These are phyloP conservation scores for Pogona vitticeps DNA, from an alignment of 2,113 vertebrate species.

Conservation along the genomic window DNA sequence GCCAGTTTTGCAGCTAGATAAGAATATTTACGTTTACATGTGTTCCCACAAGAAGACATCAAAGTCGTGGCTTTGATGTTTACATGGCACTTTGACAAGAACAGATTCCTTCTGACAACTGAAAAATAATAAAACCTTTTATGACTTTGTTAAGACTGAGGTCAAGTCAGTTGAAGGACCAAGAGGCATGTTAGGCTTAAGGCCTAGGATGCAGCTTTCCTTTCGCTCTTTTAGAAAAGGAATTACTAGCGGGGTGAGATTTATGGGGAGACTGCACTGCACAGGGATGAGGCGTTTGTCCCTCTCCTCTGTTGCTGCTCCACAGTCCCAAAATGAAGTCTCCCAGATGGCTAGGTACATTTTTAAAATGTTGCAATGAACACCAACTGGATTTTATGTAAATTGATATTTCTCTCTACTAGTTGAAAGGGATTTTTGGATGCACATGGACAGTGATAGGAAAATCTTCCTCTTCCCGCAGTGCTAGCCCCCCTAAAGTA, in stretches of 20 bases:
- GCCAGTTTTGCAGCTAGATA: conserved; percentile 32
- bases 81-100: conserved; percentile 30
- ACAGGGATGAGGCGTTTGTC: neutral
- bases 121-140: conserved; percentile 19
- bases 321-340: neutral
- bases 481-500: neutral
- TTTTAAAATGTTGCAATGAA: neutral
- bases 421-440: neutral
- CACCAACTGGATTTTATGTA: neutral
- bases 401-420: neutral
- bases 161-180: conserved; percentile 7
- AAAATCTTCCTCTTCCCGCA: neutral
- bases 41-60: conserved; percentile 28
- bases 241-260: neutral
- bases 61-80: conserved; percentile 23
- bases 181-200: neutral
- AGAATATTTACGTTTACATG: conserved; percentile 30
- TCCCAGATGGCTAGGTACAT: neutral
- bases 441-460: neutral
- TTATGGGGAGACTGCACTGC: neutral
- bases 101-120: conserved; percentile 26
- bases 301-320: neutral
- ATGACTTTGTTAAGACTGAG: neutral
- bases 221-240: neutral
- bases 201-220: neutral